A percentile compares a stretch with the other conserved stretches of the same genome.
These are phyloP conservation scores for Cabera pusaria DNA, from an alignment of 2,888 invertebrate species.

Conservation along the genomic window DNA sequence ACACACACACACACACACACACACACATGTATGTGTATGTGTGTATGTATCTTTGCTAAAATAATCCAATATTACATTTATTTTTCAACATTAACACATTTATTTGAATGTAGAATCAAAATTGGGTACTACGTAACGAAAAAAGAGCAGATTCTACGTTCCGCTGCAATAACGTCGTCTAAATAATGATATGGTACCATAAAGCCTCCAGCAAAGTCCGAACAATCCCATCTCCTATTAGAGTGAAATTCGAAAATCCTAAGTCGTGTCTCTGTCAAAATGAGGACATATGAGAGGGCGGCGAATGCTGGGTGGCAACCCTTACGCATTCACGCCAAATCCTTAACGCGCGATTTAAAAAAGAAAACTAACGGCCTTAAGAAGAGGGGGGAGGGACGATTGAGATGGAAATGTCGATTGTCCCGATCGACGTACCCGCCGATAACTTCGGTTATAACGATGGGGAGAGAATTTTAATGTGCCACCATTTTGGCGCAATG, in stretches of 20 bases:
- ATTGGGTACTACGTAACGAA: too few species aligned
- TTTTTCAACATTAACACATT: too few species aligned
- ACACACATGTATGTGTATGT: too few species aligned
- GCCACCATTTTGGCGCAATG: constrained; percentile 83
- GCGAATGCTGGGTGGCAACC: constrained; percentile 61
- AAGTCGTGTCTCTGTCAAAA: constrained; percentile 55
- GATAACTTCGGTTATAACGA: constrained; percentile 81
- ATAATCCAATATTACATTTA: too few species aligned
- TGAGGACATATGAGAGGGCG: constrained; percentile 72
- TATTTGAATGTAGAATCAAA: too few species aligned
- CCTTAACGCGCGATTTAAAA: constrained; percentile 83
- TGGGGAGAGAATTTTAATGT: constrained; percentile 83
- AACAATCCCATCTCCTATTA: constrained; percentile 38
- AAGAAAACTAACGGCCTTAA: constrained; percentile 77
- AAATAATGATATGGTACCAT: too few species aligned
- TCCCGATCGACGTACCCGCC: constrained; percentile 67
- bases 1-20: too few species aligned
- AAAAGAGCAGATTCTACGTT: too few species aligned
- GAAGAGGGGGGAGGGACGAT: constrained; percentile 57
- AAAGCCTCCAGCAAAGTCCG: constrained; percentile 28
- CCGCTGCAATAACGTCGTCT: too few species aligned
- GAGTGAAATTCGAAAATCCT: constrained; percentile 48
- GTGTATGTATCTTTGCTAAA: too few species aligned
- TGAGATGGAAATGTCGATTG: constrained; percentile 81
- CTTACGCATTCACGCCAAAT: constrained; percentile 80